Conservation (phyloP, 2,888 invertebrate genomes). For the Zelleria hepariella region DNA sequence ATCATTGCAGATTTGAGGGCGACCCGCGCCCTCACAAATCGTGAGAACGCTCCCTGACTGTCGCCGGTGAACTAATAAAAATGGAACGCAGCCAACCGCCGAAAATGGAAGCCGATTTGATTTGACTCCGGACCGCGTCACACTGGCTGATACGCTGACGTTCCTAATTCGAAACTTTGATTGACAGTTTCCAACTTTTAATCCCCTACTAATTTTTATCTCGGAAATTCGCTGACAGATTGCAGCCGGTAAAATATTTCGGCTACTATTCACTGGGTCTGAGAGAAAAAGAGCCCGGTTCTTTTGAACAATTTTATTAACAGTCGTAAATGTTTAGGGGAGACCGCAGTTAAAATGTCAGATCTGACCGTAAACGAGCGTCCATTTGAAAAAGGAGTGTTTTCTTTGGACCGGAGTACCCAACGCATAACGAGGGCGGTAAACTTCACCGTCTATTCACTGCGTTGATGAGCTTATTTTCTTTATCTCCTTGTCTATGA, state of each 20-base stretch:
- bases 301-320: constrained; percentile 61
- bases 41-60: constrained; percentile 40
- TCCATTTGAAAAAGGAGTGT: constrained; percentile 60
- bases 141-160: constrained; percentile 14
- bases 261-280: constrained; percentile 28
- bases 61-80: constrained; percentile 33
- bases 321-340: constrained; percentile 53
- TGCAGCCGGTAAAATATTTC: constrained; percentile 37
- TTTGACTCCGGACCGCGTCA: constrained; percentile 32
- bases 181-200: constrained; percentile 33
- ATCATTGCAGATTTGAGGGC: constrained; percentile 63
- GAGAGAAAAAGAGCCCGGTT: constrained; percentile 36
- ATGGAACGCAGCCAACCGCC: constrained; percentile 32
- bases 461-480: constrained; percentile 58
- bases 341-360: constrained; percentile 63
- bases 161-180: constrained; percentile 42
- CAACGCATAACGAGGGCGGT: constrained; percentile 46
- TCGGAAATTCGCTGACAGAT: constrained; percentile 18
- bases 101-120: constrained; percentile 30
- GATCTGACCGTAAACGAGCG: constrained; percentile 61
- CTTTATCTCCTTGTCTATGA: constrained; percentile 50
- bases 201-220: constrained; percentile 19
- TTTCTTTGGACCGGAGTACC: constrained; percentile 44
- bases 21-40: constrained; percentile 37
- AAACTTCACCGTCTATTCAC: constrained; percentile 61